phyloP scores from a whole-genome alignment of 1,140 invertebrate genomes.

The Propsilocerus akamusi region DNA sequence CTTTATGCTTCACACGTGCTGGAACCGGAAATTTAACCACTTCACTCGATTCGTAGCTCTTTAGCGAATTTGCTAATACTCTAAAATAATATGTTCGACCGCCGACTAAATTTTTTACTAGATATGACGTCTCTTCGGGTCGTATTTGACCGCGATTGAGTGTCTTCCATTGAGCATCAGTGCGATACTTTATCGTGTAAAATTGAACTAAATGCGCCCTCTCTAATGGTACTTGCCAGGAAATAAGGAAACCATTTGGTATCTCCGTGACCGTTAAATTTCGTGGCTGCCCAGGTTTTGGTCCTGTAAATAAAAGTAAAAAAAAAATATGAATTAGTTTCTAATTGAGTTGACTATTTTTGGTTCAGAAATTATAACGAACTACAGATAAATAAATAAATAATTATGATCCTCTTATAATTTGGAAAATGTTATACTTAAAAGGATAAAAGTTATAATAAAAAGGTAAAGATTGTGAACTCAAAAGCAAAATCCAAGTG shows the following conservation, averaged over 20 bases:
- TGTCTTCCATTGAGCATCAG: conserved; percentile 69
- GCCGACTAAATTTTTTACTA: conserved; percentile 79
- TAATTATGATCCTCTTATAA: too few relatives aligned
- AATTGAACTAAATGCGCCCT: conserved; percentile 62
- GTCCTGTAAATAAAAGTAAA: conserved; percentile 36
- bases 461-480: too few relatives aligned
- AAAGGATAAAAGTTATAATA: too few relatives aligned
- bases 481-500: too few relatives aligned
- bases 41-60: conserved; percentile 64
- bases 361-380: too few relatives aligned
- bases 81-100: conserved; percentile 80
- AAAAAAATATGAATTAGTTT: too few relatives aligned
- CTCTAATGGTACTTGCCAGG: conserved; percentile 70
- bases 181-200: conserved; percentile 81
- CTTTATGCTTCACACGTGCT: conserved; percentile 76
- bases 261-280: conserved; percentile 77
- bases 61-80: conserved; percentile 67
- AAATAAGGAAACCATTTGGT: conserved; percentile 69
- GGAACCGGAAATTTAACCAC: conserved; percentile 74
- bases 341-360: too few relatives aligned
- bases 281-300: conserved; percentile 66
- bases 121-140: conserved; percentile 70
- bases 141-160: conserved; percentile 73
- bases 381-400: too few relatives aligned
- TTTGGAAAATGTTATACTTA: too few relatives aligned